Base-by-base conservation (phyloP, 2,113 vertebrate species). In the Rhombomys opimus region DNA sequence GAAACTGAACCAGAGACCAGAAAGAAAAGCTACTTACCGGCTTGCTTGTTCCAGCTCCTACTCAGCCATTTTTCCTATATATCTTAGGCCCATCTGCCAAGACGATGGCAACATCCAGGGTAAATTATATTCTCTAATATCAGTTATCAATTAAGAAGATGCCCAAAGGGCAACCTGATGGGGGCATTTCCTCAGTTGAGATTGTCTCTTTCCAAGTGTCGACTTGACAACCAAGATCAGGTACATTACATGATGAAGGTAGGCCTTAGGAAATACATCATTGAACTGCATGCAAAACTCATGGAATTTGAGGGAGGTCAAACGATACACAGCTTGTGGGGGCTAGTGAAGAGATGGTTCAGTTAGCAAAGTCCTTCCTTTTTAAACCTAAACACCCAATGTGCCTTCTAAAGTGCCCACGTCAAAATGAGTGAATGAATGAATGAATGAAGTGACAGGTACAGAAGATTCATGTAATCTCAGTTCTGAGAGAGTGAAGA, bases 141-240 rank as follows among this genome's bases (percentile, higher is more conserved):
- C 32, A 81, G 35, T 22, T 22, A 12, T 57, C 32, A 81, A 1
- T n/a, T n/a, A 57, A 13, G 52, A n/a, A 81, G n/a, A n/a, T 35
- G 77, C 17, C 2, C 4, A 57, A 8, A 6, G 11, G 52, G 2
- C 4, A n/a, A 12, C 32, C 52, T 1, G 5, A 57, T n/a, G 52
- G 18, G 57, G 78, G 20, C 35, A 57, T 6, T 57, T n/a, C 17
- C 17, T 77, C 76, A 30, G 6, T 30, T 30, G 25, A 77, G 12
- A 77, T 77, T 50, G 2, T 52, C 13, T 52, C 14, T 77, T 77
- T 13, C 14, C 13, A 30, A 50, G 25, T 30, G 1, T 52, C 41
- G 52, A 8, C 14, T 23, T 57, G 57, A 57, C 63, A 65, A 65
- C 63, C 63, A 23, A 77, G 13, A 77, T 8, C 52, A 77, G 46